A percentile compares a stretch with the other conserved stretches of the same genome.
Conservation (phyloP, 2,113 vertebrate species). For the Sardina pilchardus region DNA sequence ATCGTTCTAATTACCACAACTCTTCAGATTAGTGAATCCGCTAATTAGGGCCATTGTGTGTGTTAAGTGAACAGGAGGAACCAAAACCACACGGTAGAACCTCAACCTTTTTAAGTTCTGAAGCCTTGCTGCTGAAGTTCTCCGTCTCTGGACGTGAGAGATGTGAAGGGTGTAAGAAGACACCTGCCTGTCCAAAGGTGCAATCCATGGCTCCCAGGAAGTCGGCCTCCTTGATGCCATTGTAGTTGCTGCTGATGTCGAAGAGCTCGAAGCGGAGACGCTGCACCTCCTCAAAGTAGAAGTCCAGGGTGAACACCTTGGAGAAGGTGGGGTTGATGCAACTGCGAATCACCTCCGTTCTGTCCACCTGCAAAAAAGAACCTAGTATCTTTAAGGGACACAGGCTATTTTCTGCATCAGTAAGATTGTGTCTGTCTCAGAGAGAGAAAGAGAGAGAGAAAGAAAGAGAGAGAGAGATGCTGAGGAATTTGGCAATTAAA, state of each 20-base stretch:
- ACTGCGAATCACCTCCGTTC: constrained; percentile 93
- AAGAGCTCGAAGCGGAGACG: constrained; percentile 89
- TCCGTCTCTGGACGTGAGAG: no score
- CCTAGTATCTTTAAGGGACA: not conserved
- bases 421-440: not conserved
- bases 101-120: no score
- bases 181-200: constrained; percentile 81
- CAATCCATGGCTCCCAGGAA: constrained; percentile 94
- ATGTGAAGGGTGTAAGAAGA: not conserved
- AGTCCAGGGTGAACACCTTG: constrained; percentile 93
- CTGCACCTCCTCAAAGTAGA: constrained; percentile 97
- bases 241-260: constrained; percentile 89
- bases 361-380: constrained; percentile 82
- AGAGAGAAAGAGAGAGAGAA: not conserved
- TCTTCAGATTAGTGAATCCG: no score
- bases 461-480: constrained; percentile 1
- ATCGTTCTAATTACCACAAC: no score
- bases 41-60: no score
- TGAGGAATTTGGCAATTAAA: not conserved
- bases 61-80: no score
- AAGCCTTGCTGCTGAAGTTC: no score
- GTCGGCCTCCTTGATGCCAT: constrained; percentile 85
- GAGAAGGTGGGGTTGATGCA: constrained; percentile 91
- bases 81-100: no score
- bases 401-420: not conserved